These are phyloP conservation scores for Aproaerema taeniolella DNA, from an alignment of 2,888 invertebrate species.

Conservation along the genomic window DNA sequence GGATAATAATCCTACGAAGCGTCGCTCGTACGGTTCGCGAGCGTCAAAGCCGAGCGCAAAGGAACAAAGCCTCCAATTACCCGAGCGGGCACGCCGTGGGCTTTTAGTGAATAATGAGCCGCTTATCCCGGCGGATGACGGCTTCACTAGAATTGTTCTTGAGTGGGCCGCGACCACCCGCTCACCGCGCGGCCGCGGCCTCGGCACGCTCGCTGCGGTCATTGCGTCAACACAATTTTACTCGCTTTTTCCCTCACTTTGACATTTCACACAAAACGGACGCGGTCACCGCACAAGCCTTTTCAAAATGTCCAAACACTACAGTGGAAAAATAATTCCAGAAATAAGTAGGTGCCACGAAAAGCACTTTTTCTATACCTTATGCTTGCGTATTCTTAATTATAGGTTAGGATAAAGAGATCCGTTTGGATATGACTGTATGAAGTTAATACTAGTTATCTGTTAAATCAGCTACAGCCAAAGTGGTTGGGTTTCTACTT, in stretches of 20 bases:
- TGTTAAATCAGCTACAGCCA: too few relatives aligned
- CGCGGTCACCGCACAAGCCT: slow-evolving; percentile 54
- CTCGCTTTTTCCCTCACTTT: slow-evolving; percentile 53
- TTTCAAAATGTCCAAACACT: slow-evolving; percentile 47
- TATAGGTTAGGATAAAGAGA: too few relatives aligned
- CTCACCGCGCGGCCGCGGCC: slow-evolving; percentile 19
- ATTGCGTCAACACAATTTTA: slow-evolving; percentile 54
- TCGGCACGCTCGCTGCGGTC: slow-evolving; percentile 17
- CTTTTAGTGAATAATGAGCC: slow-evolving; percentile 76
- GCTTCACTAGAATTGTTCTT: slow-evolving; percentile 64
- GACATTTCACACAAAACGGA: slow-evolving; percentile 64
- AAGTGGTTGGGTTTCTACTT: too few relatives aligned
- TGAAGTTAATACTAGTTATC: too few relatives aligned
- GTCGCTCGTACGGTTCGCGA: slow-evolving; percentile 49
- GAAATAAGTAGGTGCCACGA: too few relatives aligned
- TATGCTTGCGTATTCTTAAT: too few relatives aligned
- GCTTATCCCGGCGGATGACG: slow-evolving; percentile 67
- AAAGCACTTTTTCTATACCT: too few relatives aligned
- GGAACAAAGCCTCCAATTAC: slow-evolving; percentile 75
- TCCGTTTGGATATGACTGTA: too few relatives aligned
- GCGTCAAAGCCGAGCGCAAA: slow-evolving; percentile 65
- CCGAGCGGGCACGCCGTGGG: slow-evolving; percentile 70
- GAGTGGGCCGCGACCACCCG: slow-evolving; percentile 60
- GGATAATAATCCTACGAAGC: slow-evolving; percentile 58
- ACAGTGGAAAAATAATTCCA: too few relatives aligned